Evolutionary conservation across 1,140 invertebrate species (phyloP), one percentile per base, ranked within the genome.

Genomic region (Apis dorsata): DNA sequence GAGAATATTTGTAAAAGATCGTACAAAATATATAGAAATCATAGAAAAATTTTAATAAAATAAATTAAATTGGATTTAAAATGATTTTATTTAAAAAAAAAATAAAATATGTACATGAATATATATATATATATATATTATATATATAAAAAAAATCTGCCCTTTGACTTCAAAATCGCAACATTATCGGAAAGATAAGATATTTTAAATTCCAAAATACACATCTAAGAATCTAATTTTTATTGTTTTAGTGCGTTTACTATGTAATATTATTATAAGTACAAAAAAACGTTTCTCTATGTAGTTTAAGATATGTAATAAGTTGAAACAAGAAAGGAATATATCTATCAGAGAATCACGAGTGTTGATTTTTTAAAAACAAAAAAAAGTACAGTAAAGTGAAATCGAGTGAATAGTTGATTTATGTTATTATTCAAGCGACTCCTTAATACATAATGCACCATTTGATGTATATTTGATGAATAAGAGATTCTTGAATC

Each of bases 231-330:
- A 82, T 77, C 65, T 81, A 59, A 69, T 82, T 82, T 82, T 77
- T 82, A 77, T 68, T 69, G 49, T 77, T 82, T 82, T 82, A 82
- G 73, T 82, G 80, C 55, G 80, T 82, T 82, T 77, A 77, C 74
- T 77, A 69, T 77, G 80, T 82, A 82, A 82, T 17, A 21, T 81
- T 81, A 81, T 81, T 77, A 68, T 82, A 82, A 82, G 80, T 82
- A 82, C 80, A 82, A 77, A 81, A 81, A 57, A 76, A 76, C 65
- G 80, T 77, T 82, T 82, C 80, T 77, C 80, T 77, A 77, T 77
- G 80, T 82, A 82, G 74, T 69, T 77, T 82, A 82, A 82, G 80
- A 77, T 82, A 82, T 82, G 80, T 82, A 82, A 82, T 82, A 82
- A 69, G 74, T 82, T 82, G 55, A 82, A 77, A 82, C 65, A 82